A percentile compares a stretch with the other conserved stretches of the same genome.
Conservation (phyloP, 1,140 invertebrate genomes). For the Brachionus asplanchnoidis region DNA sequence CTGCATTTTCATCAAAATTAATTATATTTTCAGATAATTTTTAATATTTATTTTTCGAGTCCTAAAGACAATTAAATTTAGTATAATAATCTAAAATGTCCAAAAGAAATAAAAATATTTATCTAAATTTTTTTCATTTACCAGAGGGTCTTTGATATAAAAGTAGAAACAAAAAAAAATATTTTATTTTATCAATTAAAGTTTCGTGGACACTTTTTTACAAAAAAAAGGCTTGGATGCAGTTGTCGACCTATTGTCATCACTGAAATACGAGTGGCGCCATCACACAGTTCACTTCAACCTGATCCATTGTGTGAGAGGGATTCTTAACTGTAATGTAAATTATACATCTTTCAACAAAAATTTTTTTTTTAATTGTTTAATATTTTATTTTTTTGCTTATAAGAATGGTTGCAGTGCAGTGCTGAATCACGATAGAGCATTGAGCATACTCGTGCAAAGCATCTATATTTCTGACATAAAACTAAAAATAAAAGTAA, state of each 20-base stretch:
- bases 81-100: too few relatives aligned
- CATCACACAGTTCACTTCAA: conserved; percentile 5
- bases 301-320: neutral
- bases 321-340: conserved; percentile 19
- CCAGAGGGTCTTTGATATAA: too few relatives aligned
- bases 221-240: neutral
- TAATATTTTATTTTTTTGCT: neutral
- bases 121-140: neutral
- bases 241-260: neutral
- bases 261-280: conserved; percentile 11
- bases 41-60: too few relatives aligned
- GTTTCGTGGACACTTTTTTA: conserved; percentile 18
- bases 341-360: neutral
- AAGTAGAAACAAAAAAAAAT: too few relatives aligned
- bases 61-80: too few relatives aligned
- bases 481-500: conserved; percentile 35
- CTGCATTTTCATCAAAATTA: too few relatives aligned
- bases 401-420: neutral
- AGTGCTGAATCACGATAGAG: conserved; percentile 18
- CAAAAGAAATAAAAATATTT: too few relatives aligned
- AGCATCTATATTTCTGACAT: conserved; percentile 4
- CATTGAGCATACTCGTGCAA: conserved; percentile 27
- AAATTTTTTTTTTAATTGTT: neutral
- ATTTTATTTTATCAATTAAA: neutral
- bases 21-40: too few relatives aligned